Evolutionary conservation across 2,113 vertebrate genomes (phyloP), one percentile per base, ranked within the genome.

Genomic region (Pangasianodon gigas): DNA sequence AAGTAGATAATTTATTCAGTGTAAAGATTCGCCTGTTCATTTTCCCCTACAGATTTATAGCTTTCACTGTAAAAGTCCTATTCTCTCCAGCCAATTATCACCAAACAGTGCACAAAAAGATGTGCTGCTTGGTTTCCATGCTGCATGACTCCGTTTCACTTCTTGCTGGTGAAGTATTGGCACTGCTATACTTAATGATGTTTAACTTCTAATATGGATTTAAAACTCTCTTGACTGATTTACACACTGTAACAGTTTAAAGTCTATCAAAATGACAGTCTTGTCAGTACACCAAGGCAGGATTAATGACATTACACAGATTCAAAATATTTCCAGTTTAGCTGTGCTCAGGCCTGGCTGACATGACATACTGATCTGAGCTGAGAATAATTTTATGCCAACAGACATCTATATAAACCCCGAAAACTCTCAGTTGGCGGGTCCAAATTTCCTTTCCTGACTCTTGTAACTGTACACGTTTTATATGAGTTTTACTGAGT

Each of bases 51-150:
- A 58, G 16, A 18, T 48, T 32, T 52, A 77, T 18, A 29, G 21
- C 67, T 52, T 71, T 86, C n/a, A 21, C 85, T 86, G 24, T 52
- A 86, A n/a, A 32, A 24, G 67, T 77, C 24, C 32, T 58, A n/a
- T 44, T 44, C 75, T 60, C 58, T 24, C 29, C n/a, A 88, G 44
- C 75, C 44, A 88, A 81, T 88, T 81, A 81, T 51, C 29, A 65
- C 44, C 56, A 62, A 81, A 81, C 44, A 54, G 32, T 29, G 37
- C 8, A 79, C n/a, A 46, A 32, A 44, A 58, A 26, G 6, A 16
- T 67, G 10, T 52, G 18, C 29, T 83, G 19, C 44, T 71, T 56
- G 48, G 60, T 54, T 82, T 51, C 60, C 86, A 54, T 71, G 21
- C 16, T 48, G 29, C 37, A 51, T 26, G 16, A 52, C 74, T 58